Evolutionary conservation across 2,113 vertebrate genomes (phyloP).

Genomic region (Salvelinus alpinus): DNA sequence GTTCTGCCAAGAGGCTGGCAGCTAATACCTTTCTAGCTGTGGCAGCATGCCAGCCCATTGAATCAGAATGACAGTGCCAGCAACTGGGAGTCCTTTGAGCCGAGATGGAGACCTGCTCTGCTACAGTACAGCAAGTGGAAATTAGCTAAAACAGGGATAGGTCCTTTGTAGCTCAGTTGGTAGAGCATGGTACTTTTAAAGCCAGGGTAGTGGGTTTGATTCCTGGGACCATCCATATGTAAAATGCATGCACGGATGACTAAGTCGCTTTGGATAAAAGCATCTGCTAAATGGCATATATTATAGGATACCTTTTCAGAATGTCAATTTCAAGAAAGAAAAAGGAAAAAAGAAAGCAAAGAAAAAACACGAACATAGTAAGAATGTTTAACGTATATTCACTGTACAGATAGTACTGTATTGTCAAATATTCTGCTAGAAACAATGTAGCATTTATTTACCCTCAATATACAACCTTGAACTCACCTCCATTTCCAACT

Average conservation of each 20-base stretch:
- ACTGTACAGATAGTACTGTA: too few species aligned
- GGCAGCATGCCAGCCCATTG: conserved; percentile 4
- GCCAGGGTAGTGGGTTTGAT: too few species aligned
- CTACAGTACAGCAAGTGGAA: not conserved
- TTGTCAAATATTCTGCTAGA: too few species aligned
- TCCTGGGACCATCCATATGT: too few species aligned
- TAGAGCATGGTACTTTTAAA: too few species aligned
- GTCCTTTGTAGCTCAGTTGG: too few species aligned
- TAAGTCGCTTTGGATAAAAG: too few species aligned
- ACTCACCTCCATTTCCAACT: not conserved
- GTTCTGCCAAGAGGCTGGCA: conserved; percentile 18
- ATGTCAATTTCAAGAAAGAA: not conserved
- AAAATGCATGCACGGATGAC: too few species aligned
- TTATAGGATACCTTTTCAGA: too few species aligned
- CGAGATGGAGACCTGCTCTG: not conserved
- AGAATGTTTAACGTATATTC: too few species aligned
- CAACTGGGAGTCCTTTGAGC: conserved; percentile 8
- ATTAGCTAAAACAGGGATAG: not conserved
- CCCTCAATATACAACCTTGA: not conserved
- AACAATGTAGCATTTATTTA: not conserved
- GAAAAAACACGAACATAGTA: not conserved
- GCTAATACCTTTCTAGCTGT: not conserved
- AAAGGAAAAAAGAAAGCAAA: not conserved
- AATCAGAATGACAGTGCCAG: conserved; percentile 5
- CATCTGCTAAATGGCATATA: too few species aligned